Base-by-base conservation (phyloP, 2,797 vertebrate species). In the Lutjanus argentimaculatus region DNA sequence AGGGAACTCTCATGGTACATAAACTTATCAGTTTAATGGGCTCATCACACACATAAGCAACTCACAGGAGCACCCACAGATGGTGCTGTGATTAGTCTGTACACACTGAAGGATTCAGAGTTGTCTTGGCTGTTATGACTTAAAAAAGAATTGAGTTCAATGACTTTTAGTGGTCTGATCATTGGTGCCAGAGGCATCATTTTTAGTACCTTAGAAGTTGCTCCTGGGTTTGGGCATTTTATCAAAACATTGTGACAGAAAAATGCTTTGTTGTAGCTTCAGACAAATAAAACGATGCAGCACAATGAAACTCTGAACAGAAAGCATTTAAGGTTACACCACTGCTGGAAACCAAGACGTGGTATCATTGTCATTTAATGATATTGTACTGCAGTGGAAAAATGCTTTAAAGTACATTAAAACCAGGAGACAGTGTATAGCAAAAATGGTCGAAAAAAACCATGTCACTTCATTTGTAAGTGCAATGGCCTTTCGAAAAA, bases 191-290 rank as follows among this genome's bases (percentile, higher is more conserved):
- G 71, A 72, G 59, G 67, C 64, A 69, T 85, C 42, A 21, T 56
- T 77, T 58, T 63, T 66, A 45, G 46, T 67, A 40, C 13, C 66
- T 85, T 55, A 74, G 56, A 79, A 62, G 59, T 68, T 79, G 53
- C 53, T 68, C 61, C 40, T 69, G 59, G 55, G 48, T 80, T 78
- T 55, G 45, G 51, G 22, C 42, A 70, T 77, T 83, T 63, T 58
- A 67, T 77, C 58, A 82, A 72, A 72, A 43, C 16, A 63, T 5
- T 51, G 25, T 25, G 42, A 62, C 42, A 49, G 52, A 53, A 48
- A 63, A 76, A 77, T 10, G 51, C 63, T 83, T 79, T 75, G 48
- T 65, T 84, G 67, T 45, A 40, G 58, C 70, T 77, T 68, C 67
- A 75, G 46, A 76, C 40, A 56, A 53, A 40, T 1, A 30, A 51